A percentile compares a stretch with the other conserved stretches of the same genome.
phyloP scores from a whole-genome alignment of 2,113 vertebrate species.

The Gallinago media region DNA sequence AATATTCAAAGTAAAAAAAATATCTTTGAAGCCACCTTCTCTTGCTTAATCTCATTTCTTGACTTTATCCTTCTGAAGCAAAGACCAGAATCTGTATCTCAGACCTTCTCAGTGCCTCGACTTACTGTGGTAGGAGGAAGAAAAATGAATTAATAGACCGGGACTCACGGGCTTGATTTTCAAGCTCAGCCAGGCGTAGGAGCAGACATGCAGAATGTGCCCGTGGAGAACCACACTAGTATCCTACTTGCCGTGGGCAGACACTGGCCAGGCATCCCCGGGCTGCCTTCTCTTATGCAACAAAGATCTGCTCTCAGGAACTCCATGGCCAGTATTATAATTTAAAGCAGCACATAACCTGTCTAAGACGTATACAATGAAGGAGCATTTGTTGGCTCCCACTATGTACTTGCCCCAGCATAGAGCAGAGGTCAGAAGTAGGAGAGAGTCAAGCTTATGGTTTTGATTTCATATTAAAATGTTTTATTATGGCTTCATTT shows the following conservation, averaged over 20 bases:
- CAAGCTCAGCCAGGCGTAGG: not conserved
- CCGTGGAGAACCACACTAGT: not conserved
- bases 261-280: not conserved
- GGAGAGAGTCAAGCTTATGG: conserved; percentile 47
- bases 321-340: not conserved
- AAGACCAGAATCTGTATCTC: not conserved
- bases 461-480: conserved; percentile 62
- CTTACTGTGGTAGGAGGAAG: not conserved
- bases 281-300: not conserved
- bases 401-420: not conserved
- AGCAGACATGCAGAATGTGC: not conserved
- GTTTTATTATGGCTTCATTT: conserved; percentile 61
- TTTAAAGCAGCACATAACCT: not conserved
- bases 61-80: not conserved
- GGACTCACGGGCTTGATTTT: not conserved
- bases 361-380: not conserved
- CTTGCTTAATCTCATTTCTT: not conserved
- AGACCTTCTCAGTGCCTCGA: not conserved
- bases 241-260: not conserved
- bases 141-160: not conserved
- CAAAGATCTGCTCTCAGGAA: not conserved
- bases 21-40: not conserved
- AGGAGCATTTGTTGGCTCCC: not conserved
- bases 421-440: conserved; percentile 30
- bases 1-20: not conserved